These are phyloP conservation scores for Omphaloscelis lunosa DNA, from an alignment of 2,888 invertebrate species.

Conservation along the genomic window DNA sequence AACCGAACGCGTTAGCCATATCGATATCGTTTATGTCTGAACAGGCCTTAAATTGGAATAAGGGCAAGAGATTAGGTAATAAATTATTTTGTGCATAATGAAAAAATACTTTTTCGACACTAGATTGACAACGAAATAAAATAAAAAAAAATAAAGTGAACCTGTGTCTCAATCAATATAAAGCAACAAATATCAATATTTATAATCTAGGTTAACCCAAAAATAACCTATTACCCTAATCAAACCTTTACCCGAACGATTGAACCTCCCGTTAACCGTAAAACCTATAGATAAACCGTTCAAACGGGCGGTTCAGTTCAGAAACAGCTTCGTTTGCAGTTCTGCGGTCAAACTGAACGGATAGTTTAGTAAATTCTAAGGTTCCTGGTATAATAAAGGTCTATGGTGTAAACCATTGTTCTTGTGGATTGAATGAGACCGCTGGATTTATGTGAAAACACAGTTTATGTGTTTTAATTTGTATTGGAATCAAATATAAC, in stretches of 20 bases:
- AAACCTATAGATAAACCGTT: conserved; percentile 3
- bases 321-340: conserved; percentile 31
- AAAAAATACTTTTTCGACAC: background rate
- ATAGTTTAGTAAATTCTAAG: conserved; percentile 11
- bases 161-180: background rate
- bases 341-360: conserved; percentile 30
- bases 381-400: background rate
- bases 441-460: too few relatives aligned
- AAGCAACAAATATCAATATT: too few relatives aligned
- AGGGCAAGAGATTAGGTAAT: background rate
- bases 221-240: background rate
- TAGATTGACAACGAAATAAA: background rate
- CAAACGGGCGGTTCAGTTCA: conserved; percentile 11
- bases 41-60: too few relatives aligned
- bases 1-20: too few relatives aligned
- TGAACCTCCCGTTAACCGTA: conserved; percentile 18
- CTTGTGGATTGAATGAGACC: conserved; percentile 17
- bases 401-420: conserved; percentile 9
- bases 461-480: background rate
- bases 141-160: background rate
- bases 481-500: background rate
- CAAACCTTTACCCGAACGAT: conserved; percentile 2
- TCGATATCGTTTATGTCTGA: too few relatives aligned
- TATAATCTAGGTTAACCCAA: background rate
- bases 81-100: background rate